These are phyloP conservation scores for Berghia stephanieae DNA, from an alignment of 1,140 invertebrate species.

Conservation along the genomic window DNA sequence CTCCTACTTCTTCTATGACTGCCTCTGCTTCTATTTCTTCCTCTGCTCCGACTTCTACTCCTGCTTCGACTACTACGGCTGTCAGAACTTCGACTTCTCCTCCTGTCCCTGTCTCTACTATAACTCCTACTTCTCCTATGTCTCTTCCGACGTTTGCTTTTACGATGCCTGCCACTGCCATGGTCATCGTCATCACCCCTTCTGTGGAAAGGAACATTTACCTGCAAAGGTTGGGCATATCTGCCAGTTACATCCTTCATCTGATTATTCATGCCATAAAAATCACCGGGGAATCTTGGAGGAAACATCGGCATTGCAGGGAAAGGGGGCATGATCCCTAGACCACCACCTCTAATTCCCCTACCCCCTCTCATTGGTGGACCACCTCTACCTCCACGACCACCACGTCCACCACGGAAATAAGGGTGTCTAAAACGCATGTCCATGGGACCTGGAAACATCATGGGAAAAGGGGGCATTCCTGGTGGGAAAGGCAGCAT, in stretches of 20 bases:
- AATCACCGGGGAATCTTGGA: constrained; percentile 16
- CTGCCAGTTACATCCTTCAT: constrained; percentile 29
- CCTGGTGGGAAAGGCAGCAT: constrained; percentile 24
- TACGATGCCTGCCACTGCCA: neutral
- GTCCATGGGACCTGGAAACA: neutral
- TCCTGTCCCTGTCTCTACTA: neutral
- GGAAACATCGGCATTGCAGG: constrained; percentile 24
- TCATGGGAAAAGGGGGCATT: neutral
- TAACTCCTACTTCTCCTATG: neutral
- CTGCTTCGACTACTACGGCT: neutral
- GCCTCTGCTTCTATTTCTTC: neutral
- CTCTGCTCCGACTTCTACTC: constrained; percentile 17
- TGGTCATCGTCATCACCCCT: neutral
- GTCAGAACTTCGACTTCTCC: neutral
- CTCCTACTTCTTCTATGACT: constrained; percentile 1
- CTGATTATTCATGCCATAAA: constrained; percentile 24
- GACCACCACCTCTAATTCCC: constrained; percentile 10
- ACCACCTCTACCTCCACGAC: neutral
- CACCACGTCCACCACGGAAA: neutral
- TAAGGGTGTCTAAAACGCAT: neutral
- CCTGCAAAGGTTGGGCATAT: constrained; percentile 25
- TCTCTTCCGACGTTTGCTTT: neutral
- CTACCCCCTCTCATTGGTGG: neutral
- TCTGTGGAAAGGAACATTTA: neutral
- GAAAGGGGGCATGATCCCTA: neutral